phyloP scores from a whole-genome alignment of 2,888 invertebrate genomes.

The Paralinhomoeus sp. region DNA sequence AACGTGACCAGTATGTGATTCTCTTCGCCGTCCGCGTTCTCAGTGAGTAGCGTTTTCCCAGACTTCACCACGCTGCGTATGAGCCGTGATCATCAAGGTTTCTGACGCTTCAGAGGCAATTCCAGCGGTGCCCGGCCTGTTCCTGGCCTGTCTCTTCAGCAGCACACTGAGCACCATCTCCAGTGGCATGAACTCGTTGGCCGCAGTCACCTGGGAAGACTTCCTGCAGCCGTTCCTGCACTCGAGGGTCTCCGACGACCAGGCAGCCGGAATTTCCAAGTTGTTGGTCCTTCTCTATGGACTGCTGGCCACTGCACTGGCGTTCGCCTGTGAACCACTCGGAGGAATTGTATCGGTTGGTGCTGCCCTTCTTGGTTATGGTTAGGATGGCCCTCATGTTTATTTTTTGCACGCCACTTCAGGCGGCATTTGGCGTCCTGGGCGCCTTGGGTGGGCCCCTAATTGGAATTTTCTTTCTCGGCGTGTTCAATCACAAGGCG shows the following conservation, averaged over 20 bases:
- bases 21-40: constrained; percentile 3
- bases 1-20: constrained; percentile 3
- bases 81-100: no score
- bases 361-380: background rate
- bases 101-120: background rate
- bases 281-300: constrained; percentile 3
- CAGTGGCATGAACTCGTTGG: constrained; percentile 4
- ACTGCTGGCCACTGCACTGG: constrained; percentile 3
- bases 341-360: constrained; percentile 4
- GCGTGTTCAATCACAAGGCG: constrained; percentile 67
- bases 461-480: constrained; percentile 59
- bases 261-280: constrained; percentile 2
- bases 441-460: constrained; percentile 70
- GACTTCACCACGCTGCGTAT: no score
- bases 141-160: constrained; percentile 4
- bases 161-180: constrained; percentile 5
- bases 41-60: background rate
- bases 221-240: constrained; percentile 1
- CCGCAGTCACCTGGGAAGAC: constrained; percentile 5
- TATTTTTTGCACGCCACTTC: background rate
- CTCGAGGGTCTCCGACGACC: background rate
- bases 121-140: constrained; percentile 4
- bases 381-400: no score
- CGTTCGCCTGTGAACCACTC: constrained; percentile 4
- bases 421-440: constrained; percentile 34